Evolutionary conservation across 1,140 invertebrate species (phyloP).

Genomic region (Bicyclus anynana): DNA sequence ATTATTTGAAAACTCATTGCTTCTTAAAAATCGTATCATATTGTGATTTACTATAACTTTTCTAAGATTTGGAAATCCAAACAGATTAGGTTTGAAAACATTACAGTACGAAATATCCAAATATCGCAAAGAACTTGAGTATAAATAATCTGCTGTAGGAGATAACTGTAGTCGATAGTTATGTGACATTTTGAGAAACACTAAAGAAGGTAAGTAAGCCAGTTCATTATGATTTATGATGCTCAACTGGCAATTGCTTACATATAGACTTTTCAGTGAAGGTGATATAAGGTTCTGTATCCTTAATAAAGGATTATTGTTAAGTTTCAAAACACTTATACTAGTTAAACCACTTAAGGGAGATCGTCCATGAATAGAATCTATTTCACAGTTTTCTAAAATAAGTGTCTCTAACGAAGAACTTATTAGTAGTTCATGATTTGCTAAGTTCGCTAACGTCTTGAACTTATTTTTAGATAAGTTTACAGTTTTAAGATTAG

Average conservation of each 20-base stretch:
- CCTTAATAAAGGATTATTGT: conserved; percentile 72
- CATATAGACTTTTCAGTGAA: conserved; percentile 75
- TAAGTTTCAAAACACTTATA: conserved; percentile 75
- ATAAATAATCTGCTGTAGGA: conserved; percentile 50
- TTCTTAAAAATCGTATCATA: conserved; percentile 76
- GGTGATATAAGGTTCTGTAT: conserved; percentile 73
- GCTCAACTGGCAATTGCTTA: conserved; percentile 77
- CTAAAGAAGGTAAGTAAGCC: conserved; percentile 68
- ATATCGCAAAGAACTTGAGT: conserved; percentile 75
- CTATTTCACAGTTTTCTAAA: conserved; percentile 76
- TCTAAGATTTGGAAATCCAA: conserved; percentile 79
- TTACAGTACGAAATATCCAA: conserved; percentile 82
- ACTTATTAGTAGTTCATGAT: conserved; percentile 72
- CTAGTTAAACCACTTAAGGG: conserved; percentile 73
- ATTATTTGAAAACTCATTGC: conserved; percentile 80
- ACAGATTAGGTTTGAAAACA: conserved; percentile 78
- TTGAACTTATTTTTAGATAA: conserved; percentile 73
- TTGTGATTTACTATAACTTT: conserved; percentile 79
- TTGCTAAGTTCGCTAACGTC: conserved; percentile 67
- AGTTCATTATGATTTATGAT: conserved; percentile 70
- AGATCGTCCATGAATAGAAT: conserved; percentile 69
- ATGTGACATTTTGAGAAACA: conserved; percentile 73
- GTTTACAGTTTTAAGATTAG: conserved; percentile 69
- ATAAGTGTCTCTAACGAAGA: conserved; percentile 72
- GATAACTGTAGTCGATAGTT: conserved; percentile 76